These are phyloP conservation scores for Sebastes trivittatus DNA, from an alignment of 2,797 vertebrate species.

Conservation along the genomic window DNA sequence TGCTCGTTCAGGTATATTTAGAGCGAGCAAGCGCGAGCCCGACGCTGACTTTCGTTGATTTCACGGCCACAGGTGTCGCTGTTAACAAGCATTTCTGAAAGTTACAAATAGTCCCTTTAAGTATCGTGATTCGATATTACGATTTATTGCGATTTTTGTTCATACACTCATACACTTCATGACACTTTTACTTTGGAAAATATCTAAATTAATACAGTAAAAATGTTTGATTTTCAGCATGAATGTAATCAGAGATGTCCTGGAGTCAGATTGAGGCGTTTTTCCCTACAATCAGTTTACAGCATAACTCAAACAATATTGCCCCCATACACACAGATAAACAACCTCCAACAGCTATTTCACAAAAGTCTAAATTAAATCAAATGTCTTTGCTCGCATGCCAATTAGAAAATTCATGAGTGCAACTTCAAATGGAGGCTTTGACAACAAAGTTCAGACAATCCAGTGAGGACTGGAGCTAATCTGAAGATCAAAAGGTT, in stretches of 20 bases:
- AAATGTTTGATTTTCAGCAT: neutral
- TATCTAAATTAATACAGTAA: neutral
- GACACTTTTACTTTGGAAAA: neutral
- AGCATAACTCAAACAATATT: neutral
- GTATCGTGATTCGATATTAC: too few species aligned
- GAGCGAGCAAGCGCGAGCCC: too few species aligned
- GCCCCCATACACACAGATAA: neutral
- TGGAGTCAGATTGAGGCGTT: neutral
- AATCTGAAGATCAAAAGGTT: neutral
- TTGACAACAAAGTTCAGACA: constrained; percentile 1
- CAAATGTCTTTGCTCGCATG: neutral
- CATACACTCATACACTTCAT: accelerated
- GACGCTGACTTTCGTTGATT: too few species aligned
- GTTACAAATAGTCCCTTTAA: too few species aligned
- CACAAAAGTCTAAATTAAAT: neutral
- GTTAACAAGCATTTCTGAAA: too few species aligned
- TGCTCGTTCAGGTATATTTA: too few species aligned
- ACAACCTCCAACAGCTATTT: neutral
- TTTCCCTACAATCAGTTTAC: neutral
- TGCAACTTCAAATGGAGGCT: neutral
- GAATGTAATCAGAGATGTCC: too few species aligned
- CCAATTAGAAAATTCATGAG: neutral
- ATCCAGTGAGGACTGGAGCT: neutral
- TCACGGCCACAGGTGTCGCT: too few species aligned
- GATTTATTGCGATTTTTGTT: neutral